Evolutionary conservation across 1,140 invertebrate species (phyloP).

Genomic region (Acromyrmex echinatior): DNA sequence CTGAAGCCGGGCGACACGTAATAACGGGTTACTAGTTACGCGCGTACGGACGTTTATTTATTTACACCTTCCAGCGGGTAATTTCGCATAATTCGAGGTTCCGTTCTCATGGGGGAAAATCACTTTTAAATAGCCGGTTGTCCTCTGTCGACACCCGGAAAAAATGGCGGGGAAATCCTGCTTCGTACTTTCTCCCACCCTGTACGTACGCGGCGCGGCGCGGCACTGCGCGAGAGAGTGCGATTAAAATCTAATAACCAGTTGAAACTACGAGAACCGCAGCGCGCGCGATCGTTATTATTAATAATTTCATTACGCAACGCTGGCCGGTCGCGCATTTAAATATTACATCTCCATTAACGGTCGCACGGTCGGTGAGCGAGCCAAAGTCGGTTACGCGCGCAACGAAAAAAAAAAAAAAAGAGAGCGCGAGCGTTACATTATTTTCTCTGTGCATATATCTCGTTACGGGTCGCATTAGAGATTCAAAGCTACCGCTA

Average conservation of each 20-base stretch:
- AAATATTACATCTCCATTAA: conserved; percentile 65
- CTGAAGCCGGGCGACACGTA: conserved; percentile 80
- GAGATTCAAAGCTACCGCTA: conserved; percentile 47
- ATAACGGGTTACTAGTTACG: conserved; percentile 83
- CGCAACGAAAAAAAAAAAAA: conserved; percentile 18
- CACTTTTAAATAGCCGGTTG: conserved; percentile 71
- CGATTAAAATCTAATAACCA: conserved; percentile 65
- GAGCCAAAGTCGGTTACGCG: conserved; percentile 61
- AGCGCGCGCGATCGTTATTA: conserved; percentile 64
- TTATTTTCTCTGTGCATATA: conserved; percentile 39
- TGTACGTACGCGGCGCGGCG: neutral
- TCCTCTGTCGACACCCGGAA: conserved; percentile 17
- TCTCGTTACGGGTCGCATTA: conserved; percentile 51
- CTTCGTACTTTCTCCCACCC: conserved; percentile 26
- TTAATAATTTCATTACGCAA: conserved; percentile 65
- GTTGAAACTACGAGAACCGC: conserved; percentile 63
- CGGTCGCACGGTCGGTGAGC: conserved; percentile 53
- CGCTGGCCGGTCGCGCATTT: conserved; percentile 57
- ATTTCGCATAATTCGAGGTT: conserved; percentile 82
- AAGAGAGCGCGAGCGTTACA: conserved; percentile 24
- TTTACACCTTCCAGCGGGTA: conserved; percentile 78
- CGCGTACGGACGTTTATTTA: conserved; percentile 82
- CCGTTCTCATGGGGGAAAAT: conserved; percentile 75
- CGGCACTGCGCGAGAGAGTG: conserved; percentile 29
- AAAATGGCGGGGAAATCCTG: conserved; percentile 57